These are phyloP conservation scores for Protaetia brevitarsis DNA, from an alignment of 1,140 invertebrate species.

Conservation along the genomic window DNA sequence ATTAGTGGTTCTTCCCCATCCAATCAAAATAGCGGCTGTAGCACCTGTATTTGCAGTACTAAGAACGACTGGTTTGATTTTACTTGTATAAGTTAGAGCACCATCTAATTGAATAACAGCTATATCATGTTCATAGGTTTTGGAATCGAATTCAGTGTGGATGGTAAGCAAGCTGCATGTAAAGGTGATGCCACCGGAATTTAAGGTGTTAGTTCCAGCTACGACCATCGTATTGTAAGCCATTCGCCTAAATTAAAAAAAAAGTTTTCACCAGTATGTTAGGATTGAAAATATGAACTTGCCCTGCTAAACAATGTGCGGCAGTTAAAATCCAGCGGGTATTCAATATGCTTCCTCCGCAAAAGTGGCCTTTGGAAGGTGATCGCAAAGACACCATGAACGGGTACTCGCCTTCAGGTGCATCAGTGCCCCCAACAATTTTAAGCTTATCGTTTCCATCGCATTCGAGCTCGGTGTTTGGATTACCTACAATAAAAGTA, in stretches of 20 bases:
- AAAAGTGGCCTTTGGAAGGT: conserved; percentile 19
- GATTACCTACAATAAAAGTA: too few species aligned
- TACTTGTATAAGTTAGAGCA: not conserved
- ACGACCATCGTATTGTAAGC: too few species aligned
- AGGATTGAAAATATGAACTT: too few species aligned
- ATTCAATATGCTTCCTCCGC: conserved; percentile 21
- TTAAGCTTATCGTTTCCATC: too few species aligned
- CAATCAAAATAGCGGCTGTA: not conserved
- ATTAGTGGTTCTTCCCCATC: not conserved
- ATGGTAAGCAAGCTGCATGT: not conserved
- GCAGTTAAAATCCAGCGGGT: conserved; percentile 27
- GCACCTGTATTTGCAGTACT: not conserved
- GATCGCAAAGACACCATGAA: conserved; percentile 49
- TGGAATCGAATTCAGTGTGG: not conserved
- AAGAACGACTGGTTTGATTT: not conserved
- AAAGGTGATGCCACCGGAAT: not conserved
- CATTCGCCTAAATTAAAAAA: too few species aligned
- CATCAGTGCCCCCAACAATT: conserved; percentile 50
- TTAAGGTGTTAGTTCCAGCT: not conserved
- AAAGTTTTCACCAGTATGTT: too few species aligned
- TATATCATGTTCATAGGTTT: not conserved
- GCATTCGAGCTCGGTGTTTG: too few species aligned
- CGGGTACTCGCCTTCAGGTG: conserved; percentile 46
- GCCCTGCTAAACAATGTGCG: conserved; percentile 33
- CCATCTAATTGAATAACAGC: not conserved